Base-by-base conservation (phyloP, 2,797 vertebrate species). In the Notamacropus eugenii region DNA sequence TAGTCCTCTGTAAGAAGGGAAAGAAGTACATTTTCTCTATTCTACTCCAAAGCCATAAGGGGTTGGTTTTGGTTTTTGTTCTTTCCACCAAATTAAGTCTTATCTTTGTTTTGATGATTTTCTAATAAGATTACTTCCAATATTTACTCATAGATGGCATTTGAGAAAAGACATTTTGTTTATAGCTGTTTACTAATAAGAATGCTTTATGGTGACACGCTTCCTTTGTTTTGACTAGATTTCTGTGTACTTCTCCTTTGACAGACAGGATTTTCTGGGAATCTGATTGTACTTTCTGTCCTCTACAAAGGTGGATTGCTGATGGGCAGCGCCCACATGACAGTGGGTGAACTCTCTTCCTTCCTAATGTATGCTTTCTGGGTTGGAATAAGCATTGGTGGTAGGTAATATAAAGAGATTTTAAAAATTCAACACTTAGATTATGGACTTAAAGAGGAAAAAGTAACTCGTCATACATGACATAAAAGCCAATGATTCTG, bases 351-450 rank as follows among this genome's bases (percentile, higher is more conserved):
- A 98, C 99, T 99, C 93, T 99, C 99, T 11, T 99, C 99, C 29
- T 99, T 99, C 98, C 99, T 99, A 55, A 99, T 99, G 99, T 99
- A 99, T 97, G 99, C 99, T 96, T 99, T 99, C 98, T 99, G 99
- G 99, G 99, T 99, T 93, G 99, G 99, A 98, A 96, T 99, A 98
- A 99, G 99, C 98, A 99, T 99, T 46, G 99, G 99, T 99, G 99
- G 99, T 99, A 99, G 96, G 95, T 34, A 96, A 97, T 22, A 8
- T 94, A 92, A 97, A 90, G 62, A 74, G n/a, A n/a, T 57, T 94
- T 40, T 22, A 19, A 74, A 87, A 87, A 87, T 82, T 46, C 74
- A 87, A 28, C 24, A 11, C 24, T 50, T 11, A 90, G 90, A 94
- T 27, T 13, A 46, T 55, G 54, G 34, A 82, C 6, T 92, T 95